Evolutionary conservation across 2,888 invertebrate species (phyloP).

Genomic region (Cylloceria caligata): DNA sequence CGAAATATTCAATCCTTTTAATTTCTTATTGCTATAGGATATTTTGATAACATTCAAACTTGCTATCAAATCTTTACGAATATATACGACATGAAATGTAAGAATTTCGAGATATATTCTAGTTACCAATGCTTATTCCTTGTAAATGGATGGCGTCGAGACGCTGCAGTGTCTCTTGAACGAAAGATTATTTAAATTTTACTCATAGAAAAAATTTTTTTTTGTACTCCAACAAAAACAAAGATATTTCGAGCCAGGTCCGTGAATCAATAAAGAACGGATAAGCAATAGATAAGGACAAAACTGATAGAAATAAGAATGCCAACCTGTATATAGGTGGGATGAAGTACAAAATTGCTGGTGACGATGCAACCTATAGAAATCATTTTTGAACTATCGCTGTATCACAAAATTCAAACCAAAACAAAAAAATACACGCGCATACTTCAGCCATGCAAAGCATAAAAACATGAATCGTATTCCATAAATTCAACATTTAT

Average conservation of each 20-base stretch:
- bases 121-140: background rate
- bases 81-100: background rate
- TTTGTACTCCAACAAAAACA: background rate
- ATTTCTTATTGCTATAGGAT: background rate
- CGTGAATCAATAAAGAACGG: slow-evolving; percentile 34
- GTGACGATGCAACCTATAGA: slow-evolving; percentile 4
- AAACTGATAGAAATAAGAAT: slow-evolving; percentile 40
- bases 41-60: background rate
- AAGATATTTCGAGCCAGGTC: slow-evolving; percentile 44
- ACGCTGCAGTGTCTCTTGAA: too few species aligned
- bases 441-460: slow-evolving; percentile 75
- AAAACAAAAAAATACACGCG: slow-evolving; percentile 45
- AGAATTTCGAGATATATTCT: background rate
- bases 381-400: slow-evolving; percentile 10
- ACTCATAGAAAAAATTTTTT: background rate
- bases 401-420: slow-evolving; percentile 15
- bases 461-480: slow-evolving; percentile 68
- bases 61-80: background rate
- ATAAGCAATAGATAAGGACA: slow-evolving; percentile 8
- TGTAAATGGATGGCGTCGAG: too few species aligned
- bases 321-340: slow-evolving; percentile 54
- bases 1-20: slow-evolving; percentile 19
- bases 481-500: slow-evolving; percentile 17
- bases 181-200: too few species aligned
- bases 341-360: slow-evolving; percentile 11